These are phyloP conservation scores for Agrypnus murinus DNA, from an alignment of 2,888 invertebrate genomes.

Conservation along the genomic window DNA sequence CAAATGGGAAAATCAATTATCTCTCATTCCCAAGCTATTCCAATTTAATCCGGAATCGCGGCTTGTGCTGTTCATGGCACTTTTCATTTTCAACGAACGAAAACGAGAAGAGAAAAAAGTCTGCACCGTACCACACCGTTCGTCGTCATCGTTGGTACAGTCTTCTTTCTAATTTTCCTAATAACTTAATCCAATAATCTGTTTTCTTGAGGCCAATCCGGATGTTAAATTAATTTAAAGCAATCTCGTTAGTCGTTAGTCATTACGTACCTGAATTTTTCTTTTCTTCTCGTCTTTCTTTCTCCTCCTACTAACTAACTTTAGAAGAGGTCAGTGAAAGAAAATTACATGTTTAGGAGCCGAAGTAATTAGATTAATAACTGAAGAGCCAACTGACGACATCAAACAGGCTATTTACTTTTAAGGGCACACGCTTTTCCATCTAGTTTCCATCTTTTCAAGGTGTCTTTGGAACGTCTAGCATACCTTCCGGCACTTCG, in stretches of 20 bases:
- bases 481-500: conserved; percentile 6
- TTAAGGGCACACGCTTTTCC: conserved; percentile 1
- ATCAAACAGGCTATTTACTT: background rate
- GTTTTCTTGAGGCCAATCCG: conserved; percentile 28
- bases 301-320: too few relatives aligned
- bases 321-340: too few relatives aligned
- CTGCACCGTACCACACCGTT: conserved; percentile 17
- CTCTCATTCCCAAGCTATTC: conserved; percentile 25
- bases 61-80: conserved; percentile 30
- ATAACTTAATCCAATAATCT: conserved; percentile 35
- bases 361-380: too few relatives aligned
- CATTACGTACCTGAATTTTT: too few relatives aligned
- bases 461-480: conserved; percentile 23
- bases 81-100: conserved; percentile 23
- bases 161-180: conserved; percentile 30
- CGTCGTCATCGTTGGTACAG: too few relatives aligned
- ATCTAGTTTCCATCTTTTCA: background rate
- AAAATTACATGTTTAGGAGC: too few relatives aligned
- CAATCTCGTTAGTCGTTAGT: conserved; percentile 9
- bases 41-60: conserved; percentile 36
- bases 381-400: background rate
- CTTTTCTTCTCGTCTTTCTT: too few relatives aligned
- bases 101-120: conserved; percentile 16
- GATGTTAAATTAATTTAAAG: conserved; percentile 30
- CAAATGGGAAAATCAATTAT: conserved; percentile 42